Evolutionary conservation across 2,113 vertebrate genomes (phyloP).

Genomic region (Ammodytes dubius): DNA sequence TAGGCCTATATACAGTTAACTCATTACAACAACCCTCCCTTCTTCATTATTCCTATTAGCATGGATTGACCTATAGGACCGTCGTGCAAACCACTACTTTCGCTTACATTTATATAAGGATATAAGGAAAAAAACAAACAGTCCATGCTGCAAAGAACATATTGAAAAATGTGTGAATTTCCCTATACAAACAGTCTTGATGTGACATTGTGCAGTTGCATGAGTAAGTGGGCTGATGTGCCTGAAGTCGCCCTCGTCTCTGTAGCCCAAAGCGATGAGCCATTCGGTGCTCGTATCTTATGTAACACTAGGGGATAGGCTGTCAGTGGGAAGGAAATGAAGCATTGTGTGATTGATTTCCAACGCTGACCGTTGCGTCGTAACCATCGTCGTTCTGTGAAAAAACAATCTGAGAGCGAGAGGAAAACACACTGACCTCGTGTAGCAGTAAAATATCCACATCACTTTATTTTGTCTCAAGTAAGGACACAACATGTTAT

Average conservation of each 20-base stretch:
- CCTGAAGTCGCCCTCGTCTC: conserved; percentile 67
- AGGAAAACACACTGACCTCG: conserved; percentile 68
- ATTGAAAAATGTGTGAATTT: conserved; percentile 10
- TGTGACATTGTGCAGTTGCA: conserved; percentile 73
- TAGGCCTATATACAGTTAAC: conserved; percentile 17
- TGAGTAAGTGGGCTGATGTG: conserved; percentile 72
- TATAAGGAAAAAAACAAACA: background rate
- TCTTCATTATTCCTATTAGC: conserved; percentile 13
- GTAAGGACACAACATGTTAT: conserved; percentile 74
- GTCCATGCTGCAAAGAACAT: background rate
- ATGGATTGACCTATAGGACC: conserved; percentile 21
- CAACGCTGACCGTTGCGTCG: conserved; percentile 41
- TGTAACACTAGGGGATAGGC: conserved; percentile 66
- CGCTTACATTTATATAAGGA: background rate
- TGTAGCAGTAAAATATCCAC: conserved; percentile 69
- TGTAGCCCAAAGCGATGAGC: conserved; percentile 67
- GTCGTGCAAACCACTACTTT: conserved; percentile 14
- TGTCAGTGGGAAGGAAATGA: conserved; percentile 67
- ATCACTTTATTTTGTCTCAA: conserved; percentile 84
- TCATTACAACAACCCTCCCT: conserved; percentile 13
- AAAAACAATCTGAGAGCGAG: conserved; percentile 35
- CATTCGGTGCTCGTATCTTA: conserved; percentile 69
- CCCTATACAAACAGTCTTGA: conserved; percentile 28
- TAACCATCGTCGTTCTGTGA: conserved; percentile 42
- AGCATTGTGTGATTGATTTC: conserved; percentile 68